Conservation (phyloP, 2,113 vertebrate species). For the Hypanus sabinus region DNA sequence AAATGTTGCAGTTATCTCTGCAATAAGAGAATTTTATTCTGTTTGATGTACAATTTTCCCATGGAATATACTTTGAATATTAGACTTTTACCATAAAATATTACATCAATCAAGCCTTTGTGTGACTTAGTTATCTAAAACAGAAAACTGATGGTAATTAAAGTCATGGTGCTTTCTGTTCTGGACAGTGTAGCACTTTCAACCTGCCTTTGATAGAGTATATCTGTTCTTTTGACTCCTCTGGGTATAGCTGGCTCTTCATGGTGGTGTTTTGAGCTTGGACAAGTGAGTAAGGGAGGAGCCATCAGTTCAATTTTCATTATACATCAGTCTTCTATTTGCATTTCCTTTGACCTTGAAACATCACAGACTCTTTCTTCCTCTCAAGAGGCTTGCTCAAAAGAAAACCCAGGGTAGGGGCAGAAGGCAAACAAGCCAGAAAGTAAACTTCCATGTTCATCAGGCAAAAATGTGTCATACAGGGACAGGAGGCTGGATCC, state of each 20-base stretch:
- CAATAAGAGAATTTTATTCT: slow-evolving; percentile 3
- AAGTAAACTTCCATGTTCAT: not conserved
- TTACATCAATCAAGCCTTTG: not conserved
- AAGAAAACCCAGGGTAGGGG: not conserved
- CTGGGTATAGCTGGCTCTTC: not conserved
- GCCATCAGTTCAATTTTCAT: not conserved
- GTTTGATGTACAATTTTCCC: not conserved
- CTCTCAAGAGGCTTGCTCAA: not conserved
- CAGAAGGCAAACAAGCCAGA: not conserved
- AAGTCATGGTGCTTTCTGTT: not conserved
- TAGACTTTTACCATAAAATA: not conserved
- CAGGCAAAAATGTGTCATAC: too few relatives aligned
- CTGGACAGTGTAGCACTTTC: not conserved
- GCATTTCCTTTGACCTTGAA: not conserved
- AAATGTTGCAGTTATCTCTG: not conserved
- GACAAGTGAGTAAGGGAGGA: not conserved
- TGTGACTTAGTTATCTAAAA: not conserved
- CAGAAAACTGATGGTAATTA: not conserved
- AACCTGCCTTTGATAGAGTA: not conserved
- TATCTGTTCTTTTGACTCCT: not conserved
- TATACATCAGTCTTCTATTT: not conserved
- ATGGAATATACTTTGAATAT: not conserved
- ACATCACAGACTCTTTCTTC: not conserved
- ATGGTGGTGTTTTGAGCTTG: not conserved
- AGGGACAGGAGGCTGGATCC: too few relatives aligned